These are phyloP conservation scores for Pseudeuparius sepicola DNA, from an alignment of 2,888 invertebrate genomes.

Conservation along the genomic window DNA sequence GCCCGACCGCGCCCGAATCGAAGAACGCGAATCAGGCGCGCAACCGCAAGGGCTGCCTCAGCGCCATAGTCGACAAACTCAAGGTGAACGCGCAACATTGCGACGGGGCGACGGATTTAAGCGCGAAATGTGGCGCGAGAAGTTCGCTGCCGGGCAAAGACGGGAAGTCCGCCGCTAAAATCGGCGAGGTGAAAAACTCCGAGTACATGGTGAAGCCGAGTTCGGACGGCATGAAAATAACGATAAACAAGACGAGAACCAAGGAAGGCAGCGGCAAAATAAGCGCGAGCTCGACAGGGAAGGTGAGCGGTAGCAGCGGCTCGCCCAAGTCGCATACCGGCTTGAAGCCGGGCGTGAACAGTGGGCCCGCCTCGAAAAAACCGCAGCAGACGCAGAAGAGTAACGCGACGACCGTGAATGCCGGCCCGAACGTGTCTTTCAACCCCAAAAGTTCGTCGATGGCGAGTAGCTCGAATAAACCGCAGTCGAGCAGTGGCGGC, in stretches of 20 bases:
- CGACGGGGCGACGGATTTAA: constrained; percentile 47
- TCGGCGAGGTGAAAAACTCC: constrained; percentile 53
- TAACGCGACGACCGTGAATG: constrained; percentile 33
- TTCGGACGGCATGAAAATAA: constrained; percentile 82
- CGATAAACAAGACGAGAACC: constrained; percentile 78
- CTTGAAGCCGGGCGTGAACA: constrained; percentile 71
- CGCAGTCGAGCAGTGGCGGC: constrained; percentile 16
- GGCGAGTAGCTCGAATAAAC: constrained; percentile 22
- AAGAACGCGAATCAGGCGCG: constrained; percentile 51
- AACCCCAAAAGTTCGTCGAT: constrained; percentile 13
- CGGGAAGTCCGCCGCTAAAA: constrained; percentile 35
- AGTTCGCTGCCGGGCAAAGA: constrained; percentile 27
- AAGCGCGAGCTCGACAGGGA: constrained; percentile 14
- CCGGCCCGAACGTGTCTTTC: too few species aligned
- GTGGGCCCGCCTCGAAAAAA: constrained; percentile 79
- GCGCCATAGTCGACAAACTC: constrained; percentile 79
- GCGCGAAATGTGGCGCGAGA: constrained; percentile 33
- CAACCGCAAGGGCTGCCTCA: constrained; percentile 65
- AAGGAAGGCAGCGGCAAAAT: constrained; percentile 52
- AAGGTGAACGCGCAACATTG: constrained; percentile 61
- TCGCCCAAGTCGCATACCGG: constrained; percentile 75
- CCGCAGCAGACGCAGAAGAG: constrained; percentile 43
- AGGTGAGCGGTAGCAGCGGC: constrained; percentile 33
- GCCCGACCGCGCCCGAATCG: constrained; percentile 48
- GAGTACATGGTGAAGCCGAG: constrained; percentile 87